A percentile compares a stretch with the other conserved stretches of the same genome.
Evolutionary conservation across 2,113 vertebrate genomes (phyloP).

Genomic region (Eira barbara): DNA sequence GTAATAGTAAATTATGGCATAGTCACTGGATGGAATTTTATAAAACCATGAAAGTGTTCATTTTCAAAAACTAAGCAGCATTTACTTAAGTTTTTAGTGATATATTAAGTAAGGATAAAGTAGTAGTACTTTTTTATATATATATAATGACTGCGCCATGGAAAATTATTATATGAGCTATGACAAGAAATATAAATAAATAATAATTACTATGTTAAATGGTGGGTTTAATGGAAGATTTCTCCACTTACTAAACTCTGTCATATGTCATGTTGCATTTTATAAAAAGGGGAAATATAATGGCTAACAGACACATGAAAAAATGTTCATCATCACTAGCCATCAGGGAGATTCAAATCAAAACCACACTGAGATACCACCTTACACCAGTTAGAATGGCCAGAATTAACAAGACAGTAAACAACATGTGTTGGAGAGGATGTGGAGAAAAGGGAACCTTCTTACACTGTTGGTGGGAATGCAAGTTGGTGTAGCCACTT

Average conservation of each 20-base stretch:
- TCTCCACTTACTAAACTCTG: background rate
- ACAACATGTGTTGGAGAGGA: too few species aligned
- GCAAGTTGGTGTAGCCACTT: too few species aligned
- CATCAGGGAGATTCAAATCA: too few species aligned
- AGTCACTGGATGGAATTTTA: slow-evolving; percentile 22
- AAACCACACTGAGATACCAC: too few species aligned
- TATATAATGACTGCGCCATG: background rate
- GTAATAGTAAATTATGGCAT: background rate
- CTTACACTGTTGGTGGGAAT: too few species aligned
- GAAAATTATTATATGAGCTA: slow-evolving; percentile 20
- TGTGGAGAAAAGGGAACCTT: too few species aligned
- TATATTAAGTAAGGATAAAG: background rate
- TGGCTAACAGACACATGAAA: too few species aligned
- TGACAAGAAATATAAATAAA: slow-evolving; percentile 20
- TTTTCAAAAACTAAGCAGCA: background rate
- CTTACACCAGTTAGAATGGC: too few species aligned
- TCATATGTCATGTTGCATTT: background rate
- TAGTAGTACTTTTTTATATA: background rate
- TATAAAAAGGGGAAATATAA: background rate
- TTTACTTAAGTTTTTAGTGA: slow-evolving; percentile 29
- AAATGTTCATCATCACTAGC: too few species aligned
- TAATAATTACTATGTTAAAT: slow-evolving; percentile 42
- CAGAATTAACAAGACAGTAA: too few species aligned
- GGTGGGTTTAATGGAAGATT: background rate
- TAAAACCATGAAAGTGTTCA: slow-evolving; percentile 29